phyloP scores from a whole-genome alignment of 2,888 invertebrate species.

The Thymelicus sylvestris region DNA sequence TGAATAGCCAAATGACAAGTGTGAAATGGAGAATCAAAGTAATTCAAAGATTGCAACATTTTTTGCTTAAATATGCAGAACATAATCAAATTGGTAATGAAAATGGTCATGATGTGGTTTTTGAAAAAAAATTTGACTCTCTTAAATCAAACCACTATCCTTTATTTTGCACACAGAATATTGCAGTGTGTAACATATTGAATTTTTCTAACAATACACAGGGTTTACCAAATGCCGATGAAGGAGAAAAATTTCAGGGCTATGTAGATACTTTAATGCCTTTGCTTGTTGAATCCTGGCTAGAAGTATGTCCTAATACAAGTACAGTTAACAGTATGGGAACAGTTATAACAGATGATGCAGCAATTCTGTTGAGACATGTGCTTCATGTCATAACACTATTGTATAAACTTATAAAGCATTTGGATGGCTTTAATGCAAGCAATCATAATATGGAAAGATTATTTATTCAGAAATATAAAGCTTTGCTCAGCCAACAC shows the following conservation, averaged over 20 bases:
- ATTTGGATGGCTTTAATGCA: constrained; percentile 63
- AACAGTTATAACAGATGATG: constrained; percentile 85
- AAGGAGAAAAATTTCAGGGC: constrained; percentile 80
- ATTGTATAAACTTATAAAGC: constrained; percentile 78
- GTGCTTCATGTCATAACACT: constrained; percentile 86
- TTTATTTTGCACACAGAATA: constrained; percentile 59
- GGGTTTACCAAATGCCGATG: constrained; percentile 63
- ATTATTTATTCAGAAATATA: constrained; percentile 82
- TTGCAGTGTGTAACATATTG: constrained; percentile 13
- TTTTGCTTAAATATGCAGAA: constrained; percentile 65
- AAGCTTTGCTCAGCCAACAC: constrained; percentile 80
- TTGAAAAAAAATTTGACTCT: constrained; percentile 55
- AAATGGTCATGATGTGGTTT: constrained; percentile 45
- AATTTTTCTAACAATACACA: constrained; percentile 63
- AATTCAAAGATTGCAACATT: constrained; percentile 87
- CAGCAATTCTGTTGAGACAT: constrained; percentile 86
- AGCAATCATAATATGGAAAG: constrained; percentile 70
- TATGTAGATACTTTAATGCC: constrained; percentile 90
- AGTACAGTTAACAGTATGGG: constrained; percentile 69
- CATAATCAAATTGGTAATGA: constrained; percentile 54
- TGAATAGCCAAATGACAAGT: constrained; percentile 89
- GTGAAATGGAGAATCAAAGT: constrained; percentile 92
- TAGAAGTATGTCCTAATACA: constrained; percentile 88
- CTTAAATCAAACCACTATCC: constrained; percentile 60
- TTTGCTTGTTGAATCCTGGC: constrained; percentile 92